A percentile compares a stretch with the other conserved stretches of the same genome.
Conservation (phyloP, 1,140 invertebrate species). For the Tetragonula clypearis region DNA sequence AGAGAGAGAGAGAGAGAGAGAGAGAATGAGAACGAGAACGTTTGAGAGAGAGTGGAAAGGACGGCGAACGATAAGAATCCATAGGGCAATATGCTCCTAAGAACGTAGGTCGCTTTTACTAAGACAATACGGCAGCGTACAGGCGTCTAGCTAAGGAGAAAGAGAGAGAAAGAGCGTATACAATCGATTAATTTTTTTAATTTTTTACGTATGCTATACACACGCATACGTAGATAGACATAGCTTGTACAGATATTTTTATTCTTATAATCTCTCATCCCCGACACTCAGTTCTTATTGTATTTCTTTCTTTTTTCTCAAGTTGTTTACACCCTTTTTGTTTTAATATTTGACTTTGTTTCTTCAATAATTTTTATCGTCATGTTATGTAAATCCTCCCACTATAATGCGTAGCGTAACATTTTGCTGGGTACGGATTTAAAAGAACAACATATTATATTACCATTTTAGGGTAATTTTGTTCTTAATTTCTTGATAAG, state of each 20-base stretch:
- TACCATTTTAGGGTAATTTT: no score
- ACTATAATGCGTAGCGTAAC: slow-evolving; percentile 36
- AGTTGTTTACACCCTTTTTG: neutral
- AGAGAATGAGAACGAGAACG: no score
- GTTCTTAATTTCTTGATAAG: neutral
- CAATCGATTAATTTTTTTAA: slow-evolving; percentile 61
- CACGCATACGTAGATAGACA: slow-evolving; percentile 15
- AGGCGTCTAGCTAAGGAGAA: slow-evolving; percentile 55
- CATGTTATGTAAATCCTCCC: slow-evolving; percentile 32
- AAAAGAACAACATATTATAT: neutral
- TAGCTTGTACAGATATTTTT: slow-evolving; percentile 47
- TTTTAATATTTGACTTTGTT: slow-evolving; percentile 41
- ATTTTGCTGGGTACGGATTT: slow-evolving; percentile 38
- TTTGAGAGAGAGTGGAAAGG: slow-evolving; percentile 23
- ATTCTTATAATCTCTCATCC: neutral
- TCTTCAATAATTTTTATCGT: slow-evolving; percentile 21
- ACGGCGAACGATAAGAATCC: slow-evolving; percentile 42
- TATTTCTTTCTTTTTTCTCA: neutral
- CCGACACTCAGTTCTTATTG: neutral
- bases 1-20: neutral
- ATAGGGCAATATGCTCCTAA: slow-evolving; percentile 47
- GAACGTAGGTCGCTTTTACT: slow-evolving; percentile 48
- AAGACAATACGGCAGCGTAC: slow-evolving; percentile 59
- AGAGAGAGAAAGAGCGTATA: slow-evolving; percentile 61
- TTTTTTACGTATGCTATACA: slow-evolving; percentile 66